Base-by-base conservation (phyloP, 2,888 invertebrate genomes). In the Hydraecia micacea region DNA sequence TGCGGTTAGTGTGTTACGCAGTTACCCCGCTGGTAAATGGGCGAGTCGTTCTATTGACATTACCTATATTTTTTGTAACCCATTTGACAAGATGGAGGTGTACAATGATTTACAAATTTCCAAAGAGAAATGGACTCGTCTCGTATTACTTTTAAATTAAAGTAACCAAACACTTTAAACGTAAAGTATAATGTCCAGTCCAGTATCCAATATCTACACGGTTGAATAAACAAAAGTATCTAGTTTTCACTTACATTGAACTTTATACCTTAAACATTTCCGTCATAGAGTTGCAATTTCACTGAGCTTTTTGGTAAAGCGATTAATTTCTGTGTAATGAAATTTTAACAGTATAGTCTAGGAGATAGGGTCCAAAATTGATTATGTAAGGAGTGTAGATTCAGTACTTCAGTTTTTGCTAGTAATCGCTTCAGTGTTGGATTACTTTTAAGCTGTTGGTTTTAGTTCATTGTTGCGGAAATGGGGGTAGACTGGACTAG, bases 61-160 rank as follows among this genome's bases (percentile, higher is more conserved):
- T 9, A n/a, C n/a, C n/a, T n/a, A 42, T 9, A 9, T 13, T 42
- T 52, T 52, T 21, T 8, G 9, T 21, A 55, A 55, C 25, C 55
- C 25, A 49, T 55, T 25, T 58, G 58, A n/a, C 28, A 60, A 60
- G 4, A 25, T 11, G 52, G 18, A 60, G 3, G 32, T 52, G 21
- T 9, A 75, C 60, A 39, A 42, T 32, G 13, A 67, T 65, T 39
- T 25, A 11, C 18, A 71, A 58, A 72, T 72, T 77, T 81, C 71
- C 67, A 60, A 49, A 86, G 68, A 69, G 81, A 86, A 80, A 70
- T 63, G 18, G n/a, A 63, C 32, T n/a, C 15, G 60, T 70, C 67
- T 86, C 42, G 18, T 58, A 65, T 87, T 87, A 75, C 80, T 39
- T 52, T 66, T 75, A 84, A 84, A 88, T 78, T 81, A 87, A 87